Conservation (phyloP, 2,888 invertebrate species). For the Mythimna ferrago region DNA sequence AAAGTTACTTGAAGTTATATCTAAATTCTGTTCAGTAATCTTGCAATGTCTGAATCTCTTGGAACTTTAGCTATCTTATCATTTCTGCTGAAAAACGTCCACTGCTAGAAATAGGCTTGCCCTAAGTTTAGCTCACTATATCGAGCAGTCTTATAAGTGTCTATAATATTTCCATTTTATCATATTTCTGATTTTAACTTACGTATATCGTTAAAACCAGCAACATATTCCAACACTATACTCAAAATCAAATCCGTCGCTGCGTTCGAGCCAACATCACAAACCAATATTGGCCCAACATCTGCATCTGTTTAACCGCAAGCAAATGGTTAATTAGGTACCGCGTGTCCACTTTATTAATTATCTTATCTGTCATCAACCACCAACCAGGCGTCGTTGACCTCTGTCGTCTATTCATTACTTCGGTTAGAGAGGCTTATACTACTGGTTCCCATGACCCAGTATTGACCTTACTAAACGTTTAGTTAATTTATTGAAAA, state of each 20-base stretch:
- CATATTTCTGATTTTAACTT: too few relatives aligned
- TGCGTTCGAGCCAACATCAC: constrained; percentile 28
- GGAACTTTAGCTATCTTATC: too few relatives aligned
- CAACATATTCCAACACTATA: too few relatives aligned
- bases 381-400: constrained; percentile 46
- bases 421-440: constrained; percentile 31
- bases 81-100: too few relatives aligned
- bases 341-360: constrained; percentile 58
- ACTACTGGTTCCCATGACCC: constrained; percentile 59
- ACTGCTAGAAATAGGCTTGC: too few relatives aligned
- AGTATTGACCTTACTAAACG: constrained; percentile 61
- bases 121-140: too few relatives aligned
- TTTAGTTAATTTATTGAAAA: constrained; percentile 62
- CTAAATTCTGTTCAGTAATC: neutral
- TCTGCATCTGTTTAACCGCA: constrained; percentile 37
- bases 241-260: neutral
- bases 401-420: constrained; percentile 49
- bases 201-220: too few relatives aligned
- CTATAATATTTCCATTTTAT: too few relatives aligned
- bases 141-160: too few relatives aligned
- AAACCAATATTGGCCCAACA: constrained; percentile 48
- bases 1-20: neutral
- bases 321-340: constrained; percentile 58
- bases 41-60: neutral
- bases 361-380: constrained; percentile 65